Base-by-base conservation (phyloP, 2,113 vertebrate species). In the Vireo altiloquus region DNA sequence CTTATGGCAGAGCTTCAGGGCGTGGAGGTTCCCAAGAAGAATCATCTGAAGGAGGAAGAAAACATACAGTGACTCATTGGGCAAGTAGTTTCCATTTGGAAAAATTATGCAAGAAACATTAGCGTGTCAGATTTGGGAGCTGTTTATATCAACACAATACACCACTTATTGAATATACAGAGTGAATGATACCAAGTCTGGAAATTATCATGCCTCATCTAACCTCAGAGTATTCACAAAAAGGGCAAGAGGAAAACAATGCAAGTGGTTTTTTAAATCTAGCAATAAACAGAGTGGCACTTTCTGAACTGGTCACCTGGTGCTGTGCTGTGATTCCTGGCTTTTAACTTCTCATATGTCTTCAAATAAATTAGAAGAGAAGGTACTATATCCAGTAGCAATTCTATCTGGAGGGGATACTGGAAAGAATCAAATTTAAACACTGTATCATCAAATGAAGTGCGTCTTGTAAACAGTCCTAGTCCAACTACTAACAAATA, bases 61-160 rank as follows among this genome's bases (percentile, higher is more conserved):
- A 95, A 84, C 42, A 89, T 24, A n/a, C 15, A 49, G 63, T 97
- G 93, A 90, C 63, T 91, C 82, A 92, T 11, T 70, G 66, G 35
- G 30, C 23, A 91, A 92, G 66, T 42, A 94, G 81, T 82, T 95
- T 97, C 61, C 65, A 61, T 84, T 82, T 91, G 87, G 54, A 94
- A 95, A 95, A 85, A 76, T 47, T 77, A 77, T 24, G 65, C 91
- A 95, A 89, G 82, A 87, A 89, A 64, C 35, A 89, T 65, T 89
- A 82, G 35, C 37, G 28, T 0, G 10, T 35, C 47, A 91, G 53
- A 42, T 60, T 49, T 69, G 39, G 28, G 20, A 65, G 30, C 46
- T 94, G 70, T 92, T 95, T 89, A 69, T 65, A 95, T 76, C 65
- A 87, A 61, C 65, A 92, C 20, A 76, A 37, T 61, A 25, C 44